Conservation (phyloP, 2,888 invertebrate genomes). For the Anticlea derivata region DNA sequence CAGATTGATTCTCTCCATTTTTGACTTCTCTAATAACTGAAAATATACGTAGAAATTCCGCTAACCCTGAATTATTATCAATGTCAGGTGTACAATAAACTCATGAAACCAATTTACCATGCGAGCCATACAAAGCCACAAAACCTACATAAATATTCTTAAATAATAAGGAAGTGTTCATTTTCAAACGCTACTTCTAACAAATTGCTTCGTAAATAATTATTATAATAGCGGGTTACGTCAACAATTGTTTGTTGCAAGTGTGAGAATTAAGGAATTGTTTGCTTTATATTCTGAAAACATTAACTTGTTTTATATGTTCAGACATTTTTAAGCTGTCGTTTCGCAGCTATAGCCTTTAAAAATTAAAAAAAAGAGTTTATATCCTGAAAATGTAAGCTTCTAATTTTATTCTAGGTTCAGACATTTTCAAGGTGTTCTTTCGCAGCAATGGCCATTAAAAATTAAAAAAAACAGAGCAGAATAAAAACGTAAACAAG, state of each 20-base stretch:
- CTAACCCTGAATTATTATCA: constrained; percentile 4
- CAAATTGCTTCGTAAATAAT: constrained; percentile 35
- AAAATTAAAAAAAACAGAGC: too few relatives aligned
- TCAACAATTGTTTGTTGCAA: constrained; percentile 27
- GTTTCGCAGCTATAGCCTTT: too few relatives aligned
- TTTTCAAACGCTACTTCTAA: constrained; percentile 20
- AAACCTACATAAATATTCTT: constrained; percentile 9
- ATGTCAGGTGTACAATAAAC: neutral
- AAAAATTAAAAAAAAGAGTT: too few relatives aligned
- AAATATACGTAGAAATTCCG: too few relatives aligned
- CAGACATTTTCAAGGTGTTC: too few relatives aligned
- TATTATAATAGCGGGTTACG: constrained; percentile 32
- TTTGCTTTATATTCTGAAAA: neutral
- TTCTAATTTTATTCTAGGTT: too few relatives aligned
- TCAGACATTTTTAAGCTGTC: neutral
- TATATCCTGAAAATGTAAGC: too few relatives aligned
- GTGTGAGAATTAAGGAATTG: constrained; percentile 21
- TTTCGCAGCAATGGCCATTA: too few relatives aligned
- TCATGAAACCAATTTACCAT: constrained; percentile 7
- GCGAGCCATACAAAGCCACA: constrained; percentile 6
- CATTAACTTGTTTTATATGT: neutral
- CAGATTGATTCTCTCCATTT: too few relatives aligned
- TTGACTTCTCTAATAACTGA: too few relatives aligned
- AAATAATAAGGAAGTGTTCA: constrained; percentile 28
- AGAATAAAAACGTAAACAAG: too few relatives aligned